Base-by-base conservation (phyloP, 2,797 vertebrate genomes). In the Brotula barbata region DNA sequence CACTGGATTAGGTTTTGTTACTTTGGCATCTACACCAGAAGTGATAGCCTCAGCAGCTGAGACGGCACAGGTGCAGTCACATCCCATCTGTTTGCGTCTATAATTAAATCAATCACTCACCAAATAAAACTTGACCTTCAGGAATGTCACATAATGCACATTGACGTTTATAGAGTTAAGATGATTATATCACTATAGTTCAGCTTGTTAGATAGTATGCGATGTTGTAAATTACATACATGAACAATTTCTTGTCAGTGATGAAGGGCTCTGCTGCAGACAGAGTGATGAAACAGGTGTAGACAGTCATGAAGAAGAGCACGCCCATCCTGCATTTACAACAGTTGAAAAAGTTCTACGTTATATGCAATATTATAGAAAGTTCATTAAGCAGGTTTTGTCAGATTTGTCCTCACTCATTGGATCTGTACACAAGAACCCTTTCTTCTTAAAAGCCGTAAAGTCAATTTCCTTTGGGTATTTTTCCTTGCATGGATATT, bases 211-310 rank as follows among this genome's bases (percentile, higher is more conserved):
- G 13, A 23, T n/a, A n/a, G 37, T 39, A 5, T 39, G 1, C 13
- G 13, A n/a, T 36, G 13, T 3, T 11, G 7, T 14, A 14, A 15
- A 28, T 28, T 34, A 92, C 96, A 61, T 85, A 98, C 96, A 88
- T 89, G 45, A 98, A 99, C 19, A 97, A 91, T 49, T 96, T 95
- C 80, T 93, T 96, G 81, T 98, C 96, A 0, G 73, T 73, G 62
- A 99, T 89, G 2, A 99, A 96, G 68, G 98, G 93, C 64, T 98
- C 95, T 12, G 96, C 90, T 1, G 94, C 90, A 1, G 95, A 93
- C 43, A 96, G 50, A 0, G 95, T 94, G 87, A 80, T 93, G 88
- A 99, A 98, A 77, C 96, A 98, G 89, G 95, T 94, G 72, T 98
- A 94, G 49, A 90, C 94, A 0, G 92, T 93, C 80, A 98, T 89